Conservation (phyloP, 2,797 vertebrate species). For the Parambassis ranga region DNA sequence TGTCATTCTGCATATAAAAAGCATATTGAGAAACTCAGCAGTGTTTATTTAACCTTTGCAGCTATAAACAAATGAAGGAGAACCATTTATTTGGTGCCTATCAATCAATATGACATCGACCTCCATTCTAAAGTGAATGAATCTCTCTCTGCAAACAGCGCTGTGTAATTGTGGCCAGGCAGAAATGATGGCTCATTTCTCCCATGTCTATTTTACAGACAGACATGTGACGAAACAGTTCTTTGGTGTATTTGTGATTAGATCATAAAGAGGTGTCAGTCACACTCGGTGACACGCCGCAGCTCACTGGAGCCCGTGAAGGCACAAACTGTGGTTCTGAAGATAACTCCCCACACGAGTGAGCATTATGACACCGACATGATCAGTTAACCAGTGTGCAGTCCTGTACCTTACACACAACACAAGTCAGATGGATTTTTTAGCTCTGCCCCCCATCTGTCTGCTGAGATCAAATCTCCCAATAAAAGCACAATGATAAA, state of each 20-base stretch:
- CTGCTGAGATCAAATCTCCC: constrained; percentile 56
- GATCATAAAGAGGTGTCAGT: constrained; percentile 25
- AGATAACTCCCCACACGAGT: constrained; percentile 33
- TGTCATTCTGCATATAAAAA: constrained; percentile 2
- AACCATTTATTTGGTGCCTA: constrained; percentile 50
- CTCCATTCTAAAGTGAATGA: constrained; percentile 22
- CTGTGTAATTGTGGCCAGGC: constrained; percentile 14
- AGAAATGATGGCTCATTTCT: constrained; percentile 16
- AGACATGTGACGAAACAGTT: constrained; percentile 16
- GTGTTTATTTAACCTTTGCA: constrained; percentile 41
- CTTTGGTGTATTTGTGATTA: constrained; percentile 1
- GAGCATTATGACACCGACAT: constrained; percentile 8
- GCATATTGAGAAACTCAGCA: neutral
- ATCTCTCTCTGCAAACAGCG: constrained; percentile 21
- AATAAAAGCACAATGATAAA: constrained; percentile 64
- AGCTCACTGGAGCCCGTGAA: neutral
- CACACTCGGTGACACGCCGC: neutral
- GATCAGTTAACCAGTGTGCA: constrained; percentile 10
- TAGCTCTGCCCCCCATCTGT: constrained; percentile 24
- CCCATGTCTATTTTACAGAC: constrained; percentile 16
- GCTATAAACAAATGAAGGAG: constrained; percentile 38
- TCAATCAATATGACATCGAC: constrained; percentile 58
- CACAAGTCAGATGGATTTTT: constrained; percentile 33
- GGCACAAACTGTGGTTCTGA: neutral
- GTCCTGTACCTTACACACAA: constrained; percentile 2